Base-by-base conservation (phyloP, 2,113 vertebrate species). In the Thamnaconus septentrionalis region DNA sequence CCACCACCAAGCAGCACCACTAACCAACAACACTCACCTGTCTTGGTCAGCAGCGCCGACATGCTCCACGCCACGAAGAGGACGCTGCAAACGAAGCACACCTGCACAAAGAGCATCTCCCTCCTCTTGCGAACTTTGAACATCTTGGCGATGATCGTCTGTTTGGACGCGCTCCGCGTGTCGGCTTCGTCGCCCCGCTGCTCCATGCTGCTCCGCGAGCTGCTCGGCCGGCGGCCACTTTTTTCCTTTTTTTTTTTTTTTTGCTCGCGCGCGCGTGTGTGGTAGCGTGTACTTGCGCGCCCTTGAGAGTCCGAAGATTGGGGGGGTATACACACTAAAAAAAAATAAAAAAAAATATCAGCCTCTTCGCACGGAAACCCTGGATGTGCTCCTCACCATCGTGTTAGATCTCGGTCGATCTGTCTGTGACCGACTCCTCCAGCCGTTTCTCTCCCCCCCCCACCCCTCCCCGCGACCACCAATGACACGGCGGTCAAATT, bases 121-220 rank as follows among this genome's bases (percentile, higher is more conserved):
- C 94, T 89, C 93, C 95, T 90, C 88, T 91, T 92, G 75, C 94
- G 95, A 95, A 97, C 95, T 96, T 95, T 95, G 62, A 93, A 94
- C 62, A 92, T 92, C 85, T 91, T 92, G 0, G 82, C 55, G 1
- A 92, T 87, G 31, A 90, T 86, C 8, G 85, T 90, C 87, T 90
- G 91, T 78, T 90, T 91, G 49, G 91, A 90, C 68, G 72, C 69
- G 69, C 73, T 78, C 80, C 53, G 70, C 50, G 68, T 56, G 66
- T 73, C 75, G 54, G 67, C 63, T 69, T 85, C 82, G 72, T 85
- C 82, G 18, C 18, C 18, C 18, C 18, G 18, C 80, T 71, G 82
- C 62, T 91, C 88, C 90, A 90, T 88, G 18, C 18, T 31, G 18
- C 18, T 31, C 2, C 1, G 18, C 18, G 18, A 31, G 18, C 18